A percentile compares a stretch with the other conserved stretches of the same genome.
phyloP scores from a whole-genome alignment of 2,113 vertebrate genomes.

The Myotis davidii region DNA sequence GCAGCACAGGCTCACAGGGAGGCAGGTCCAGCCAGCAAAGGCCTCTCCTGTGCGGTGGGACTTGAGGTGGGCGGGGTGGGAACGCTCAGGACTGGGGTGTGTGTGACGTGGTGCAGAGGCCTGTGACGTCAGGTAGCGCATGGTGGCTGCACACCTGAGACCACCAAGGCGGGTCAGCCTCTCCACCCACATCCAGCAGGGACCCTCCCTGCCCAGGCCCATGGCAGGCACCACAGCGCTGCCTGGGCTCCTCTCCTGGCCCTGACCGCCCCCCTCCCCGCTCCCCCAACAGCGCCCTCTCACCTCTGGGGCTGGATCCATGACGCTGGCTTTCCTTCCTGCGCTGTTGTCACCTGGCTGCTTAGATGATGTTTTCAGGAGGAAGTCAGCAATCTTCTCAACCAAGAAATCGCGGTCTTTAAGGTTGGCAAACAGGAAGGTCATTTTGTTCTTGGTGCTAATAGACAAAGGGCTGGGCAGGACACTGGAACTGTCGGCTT shows the following conservation, averaged over 20 bases:
- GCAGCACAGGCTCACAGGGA: neutral
- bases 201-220: neutral
- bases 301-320: constrained; percentile 69
- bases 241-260: too few species aligned
- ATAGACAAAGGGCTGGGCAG: constrained; percentile 97
- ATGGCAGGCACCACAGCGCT: fast-evolving
- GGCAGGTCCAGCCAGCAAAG: neutral
- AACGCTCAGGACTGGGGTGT: neutral
- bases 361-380: constrained; percentile 94
- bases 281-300: neutral
- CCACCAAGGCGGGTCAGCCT: neutral
- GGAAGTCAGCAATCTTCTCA: constrained; percentile 97
- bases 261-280: fast-evolving
- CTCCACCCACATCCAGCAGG: neutral
- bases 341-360: constrained; percentile 66
- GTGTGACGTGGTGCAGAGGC: fast-evolving
- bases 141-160: neutral
- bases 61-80: neutral
- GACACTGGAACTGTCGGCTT: constrained; percentile 96
- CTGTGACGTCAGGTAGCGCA: neutral
- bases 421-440: constrained; percentile 97
- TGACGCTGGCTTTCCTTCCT: constrained; percentile 75
- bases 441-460: constrained; percentile 98
- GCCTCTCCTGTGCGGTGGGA: neutral
- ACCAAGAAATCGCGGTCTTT: constrained; percentile 97